These are phyloP conservation scores for Sinotaia quadrata DNA, from an alignment of 2,888 invertebrate genomes.

Conservation along the genomic window DNA sequence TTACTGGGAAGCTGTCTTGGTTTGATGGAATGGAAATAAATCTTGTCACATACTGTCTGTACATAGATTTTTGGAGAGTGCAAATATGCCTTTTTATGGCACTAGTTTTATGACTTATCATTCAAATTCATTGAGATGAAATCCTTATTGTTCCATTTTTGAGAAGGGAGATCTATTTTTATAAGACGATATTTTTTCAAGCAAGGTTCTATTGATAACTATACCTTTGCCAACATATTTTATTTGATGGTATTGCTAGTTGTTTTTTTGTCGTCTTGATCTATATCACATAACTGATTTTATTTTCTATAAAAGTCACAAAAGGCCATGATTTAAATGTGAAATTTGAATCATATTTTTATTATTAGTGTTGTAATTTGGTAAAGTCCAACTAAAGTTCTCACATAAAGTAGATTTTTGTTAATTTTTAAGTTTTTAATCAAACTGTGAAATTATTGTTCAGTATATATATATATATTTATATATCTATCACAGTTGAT, in stretches of 20 bases:
- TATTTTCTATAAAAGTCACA: too few relatives aligned
- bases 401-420: too few relatives aligned
- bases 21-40: too few relatives aligned
- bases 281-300: neutral
- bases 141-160: slow-evolving; percentile 21
- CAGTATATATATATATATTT: too few relatives aligned
- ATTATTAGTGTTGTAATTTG: too few relatives aligned
- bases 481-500: neutral
- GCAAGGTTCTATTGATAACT: slow-evolving; percentile 13
- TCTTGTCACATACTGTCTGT: neutral
- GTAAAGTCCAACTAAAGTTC: too few relatives aligned
- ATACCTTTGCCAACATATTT: slow-evolving; percentile 3
- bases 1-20: too few relatives aligned
- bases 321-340: too few relatives aligned
- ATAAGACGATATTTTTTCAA: slow-evolving; percentile 23
- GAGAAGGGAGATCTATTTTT: slow-evolving; percentile 19
- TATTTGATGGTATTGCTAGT: neutral
- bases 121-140: slow-evolving; percentile 10
- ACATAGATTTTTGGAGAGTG: too few relatives aligned
- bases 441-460: too few relatives aligned
- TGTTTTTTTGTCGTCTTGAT: neutral
- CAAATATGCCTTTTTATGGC: neutral
- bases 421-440: too few relatives aligned
- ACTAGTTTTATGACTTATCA: slow-evolving; percentile 2
- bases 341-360: too few relatives aligned